A percentile compares a stretch with the other conserved stretches of the same genome.
Conservation (phyloP, 2,113 vertebrate genomes). For the Piprites chloris region DNA sequence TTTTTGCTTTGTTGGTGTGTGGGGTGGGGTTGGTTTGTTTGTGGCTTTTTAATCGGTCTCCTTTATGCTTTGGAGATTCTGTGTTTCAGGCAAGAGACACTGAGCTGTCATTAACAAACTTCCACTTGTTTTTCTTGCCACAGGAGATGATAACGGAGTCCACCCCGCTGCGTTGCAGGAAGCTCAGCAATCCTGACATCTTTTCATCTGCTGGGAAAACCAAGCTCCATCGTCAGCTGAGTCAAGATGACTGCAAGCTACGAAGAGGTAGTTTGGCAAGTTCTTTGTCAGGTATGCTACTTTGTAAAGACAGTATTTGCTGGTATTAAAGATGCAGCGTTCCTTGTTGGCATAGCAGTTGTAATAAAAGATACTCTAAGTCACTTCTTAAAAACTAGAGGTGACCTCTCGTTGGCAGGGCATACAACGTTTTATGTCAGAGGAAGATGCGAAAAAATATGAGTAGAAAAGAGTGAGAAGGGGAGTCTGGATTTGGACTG, state of each 20-base stretch:
- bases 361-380: background rate
- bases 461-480: background rate
- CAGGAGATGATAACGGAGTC: constrained; percentile 82
- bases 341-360: background rate
- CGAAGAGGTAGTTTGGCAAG: constrained; percentile 86
- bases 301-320: background rate
- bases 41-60: background rate
- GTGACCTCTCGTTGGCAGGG: background rate
- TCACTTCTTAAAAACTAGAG: background rate
- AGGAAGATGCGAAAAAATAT: background rate
- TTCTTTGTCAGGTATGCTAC: constrained; percentile 81
- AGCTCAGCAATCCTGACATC: constrained; percentile 95
- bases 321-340: background rate
- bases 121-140: background rate
- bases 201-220: constrained; percentile 85
- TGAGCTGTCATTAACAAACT: background rate
- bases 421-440: background rate
- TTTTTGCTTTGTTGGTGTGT: no score
- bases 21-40: background rate
- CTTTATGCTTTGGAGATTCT: background rate
- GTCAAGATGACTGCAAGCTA: constrained; percentile 89
- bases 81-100: background rate
- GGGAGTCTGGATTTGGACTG: background rate
- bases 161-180: constrained; percentile 87
- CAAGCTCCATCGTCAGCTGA: constrained; percentile 91